phyloP scores from a whole-genome alignment of 2,113 vertebrate species.

The Zingel zingel region DNA sequence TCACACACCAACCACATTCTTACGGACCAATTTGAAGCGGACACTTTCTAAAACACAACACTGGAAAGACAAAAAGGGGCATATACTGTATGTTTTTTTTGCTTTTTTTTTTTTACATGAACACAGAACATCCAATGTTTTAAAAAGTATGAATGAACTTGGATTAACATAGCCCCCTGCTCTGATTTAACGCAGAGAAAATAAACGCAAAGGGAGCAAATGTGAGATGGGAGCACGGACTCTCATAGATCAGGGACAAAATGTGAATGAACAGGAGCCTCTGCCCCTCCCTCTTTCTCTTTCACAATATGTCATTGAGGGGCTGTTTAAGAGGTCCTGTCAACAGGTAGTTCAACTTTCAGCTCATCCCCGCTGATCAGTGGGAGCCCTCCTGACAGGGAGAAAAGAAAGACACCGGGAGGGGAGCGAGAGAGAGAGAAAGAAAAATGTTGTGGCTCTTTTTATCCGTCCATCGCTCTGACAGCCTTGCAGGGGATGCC shows the following conservation, averaged over 20 bases:
- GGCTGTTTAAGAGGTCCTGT: conserved; percentile 88
- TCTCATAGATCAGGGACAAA: conserved; percentile 63
- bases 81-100: too few species aligned
- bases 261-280: conserved; percentile 68
- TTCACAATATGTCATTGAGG: conserved; percentile 91
- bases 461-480: conserved; percentile 78
- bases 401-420: conserved; percentile 77
- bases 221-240: conserved; percentile 38
- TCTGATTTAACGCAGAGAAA: conserved; percentile 28
- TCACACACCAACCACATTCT: too few species aligned
- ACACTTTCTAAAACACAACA: not conserved
- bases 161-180: conserved; percentile 10
- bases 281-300: conserved; percentile 70
- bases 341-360: conserved; percentile 90
- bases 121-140: not conserved
- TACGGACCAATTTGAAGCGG: not conserved
- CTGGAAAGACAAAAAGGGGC: not conserved
- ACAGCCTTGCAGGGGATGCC: conserved; percentile 81
- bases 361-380: conserved; percentile 83
- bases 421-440: conserved; percentile 65
- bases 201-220: conserved; percentile 29
- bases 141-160: not conserved
- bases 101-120: not conserved
- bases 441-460: conserved; percentile 83
- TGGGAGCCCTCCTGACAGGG: conserved; percentile 66